Evolutionary conservation across 2,888 invertebrate genomes (phyloP), one percentile per base, ranked within the genome.

Genomic region (Anodontia alba): DNA sequence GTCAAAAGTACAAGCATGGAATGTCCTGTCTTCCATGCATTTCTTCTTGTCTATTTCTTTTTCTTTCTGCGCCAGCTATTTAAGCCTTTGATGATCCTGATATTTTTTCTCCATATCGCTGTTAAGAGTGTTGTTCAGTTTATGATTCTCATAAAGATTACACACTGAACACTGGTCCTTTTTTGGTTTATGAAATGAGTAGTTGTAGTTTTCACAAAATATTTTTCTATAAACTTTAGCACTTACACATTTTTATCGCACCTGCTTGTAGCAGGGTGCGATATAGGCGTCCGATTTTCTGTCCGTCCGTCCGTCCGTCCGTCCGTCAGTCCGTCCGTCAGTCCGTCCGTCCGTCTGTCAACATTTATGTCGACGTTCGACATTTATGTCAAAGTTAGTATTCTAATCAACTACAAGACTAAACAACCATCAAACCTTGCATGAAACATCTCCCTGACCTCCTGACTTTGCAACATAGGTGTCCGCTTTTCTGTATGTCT

Each of bases 1-100:
- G 26, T 79, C 82, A 76, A 75, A 81, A 1, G 77, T 70, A 17
- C 70, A 33, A 7, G 43, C 54, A 42, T 71, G 49, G 42, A 57
- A 77, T 1, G 2, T 10, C 2, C 46, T 73, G 29, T 69, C 49
- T 17, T 20, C 43, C 29, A 8, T 68, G 20, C 36, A 51, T 62
- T 26, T 46, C 17, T 31, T n/a, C 33, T 73, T 51, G 49, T 74
- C 49, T 36, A 26, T 57, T 12, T 38, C 66, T 46, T 68, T 70
- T 36, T 57, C 62, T 33, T 57, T 38, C 15, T 57, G 12, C 29
- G 43, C 31, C 57, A 42, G 7, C 33, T 42, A 8, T 36, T 54
- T 31, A 62, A 49, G 54, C 38, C n/a, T 31, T 7, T 54, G 23
- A 38, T 73, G 62, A 20, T 73, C 42, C 15, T 62, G 17, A 66